Base-by-base conservation (phyloP, 2,113 vertebrate species). In the Stigmatopora nigra region DNA sequence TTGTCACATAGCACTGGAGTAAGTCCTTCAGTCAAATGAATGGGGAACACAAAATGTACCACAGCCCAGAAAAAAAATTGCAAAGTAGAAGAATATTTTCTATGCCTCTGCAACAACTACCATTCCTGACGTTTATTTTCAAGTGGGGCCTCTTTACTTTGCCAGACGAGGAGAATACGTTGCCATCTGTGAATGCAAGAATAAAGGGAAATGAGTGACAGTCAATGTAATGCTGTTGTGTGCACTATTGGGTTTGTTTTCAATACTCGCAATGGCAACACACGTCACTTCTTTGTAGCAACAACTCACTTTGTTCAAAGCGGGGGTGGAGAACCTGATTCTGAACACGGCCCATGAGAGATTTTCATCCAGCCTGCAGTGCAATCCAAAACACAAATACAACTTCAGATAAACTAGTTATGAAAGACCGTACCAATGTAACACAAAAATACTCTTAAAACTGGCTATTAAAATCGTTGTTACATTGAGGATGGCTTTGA, bases 151-250 rank as follows among this genome's bases (percentile, higher is more conserved):
- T 73, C 71, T 55, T 77, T 89, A 87, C 86, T 91, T 51, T n/a
- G 68, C 79, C 87, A 86, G 64, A 85, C 84, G 82, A 90, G 88
- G 87, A 91, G 91, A 91, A 92, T 81, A 89, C 88, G 84, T 88
- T 85, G 71, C 67, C 76, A 84, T 75, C 68, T 75, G 76, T 19
- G 74, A 38, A 59, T 55, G 52, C 14, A 20, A 52, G 7, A 20
- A 11, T 52, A 10, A 36, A 58, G 35, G 55, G 17, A 58, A 58
- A 36, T 78, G 64, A 74, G 74, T 71, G 70, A 74, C 74, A 71
- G 73, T 69, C 74, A 78, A 74, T 72, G 58, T 67, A 74, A 82
- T 78, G 56, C 13, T 31, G 13, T 15, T 56, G 53, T 56, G 22
- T 58, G 56, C 31, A 36, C 61, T 53, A 41, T 81, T 84, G 61